Evolutionary conservation across 2,888 invertebrate genomes (phyloP), one percentile per base, ranked within the genome.

Genomic region (Terebella lapidaria): DNA sequence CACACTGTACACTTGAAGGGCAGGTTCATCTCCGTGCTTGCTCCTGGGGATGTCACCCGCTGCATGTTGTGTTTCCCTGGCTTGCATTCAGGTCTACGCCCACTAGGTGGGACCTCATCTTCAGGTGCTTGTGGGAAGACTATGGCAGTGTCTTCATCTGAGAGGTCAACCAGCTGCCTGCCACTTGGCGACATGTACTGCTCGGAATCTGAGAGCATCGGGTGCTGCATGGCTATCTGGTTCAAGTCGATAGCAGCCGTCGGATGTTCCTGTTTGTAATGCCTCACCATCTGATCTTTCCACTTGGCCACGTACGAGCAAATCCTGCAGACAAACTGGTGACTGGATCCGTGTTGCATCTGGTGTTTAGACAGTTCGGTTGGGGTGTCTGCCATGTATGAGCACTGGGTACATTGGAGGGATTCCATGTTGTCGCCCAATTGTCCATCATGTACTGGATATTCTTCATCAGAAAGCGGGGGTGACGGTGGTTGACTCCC

Each of bases 321-420:
- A 3, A 77, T 74, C 69, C 75, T 74, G 62, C 78, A 78, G 18
- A 75, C 70, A 60, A 75, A 75, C 3, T 77, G 78, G 18, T 76
- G 64, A 27, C 74, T 73, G 59, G 75, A 74, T 3, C 77, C 77
- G 65, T 79, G 79, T 5, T 75, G 74, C 20, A 78, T 74, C 30
- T 76, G 77, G 68, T 79, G 79, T 51, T 78, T 75, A 61, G 78
- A 74, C 18, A 79, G 69, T 58, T 79, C 79, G 1, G 78, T 75
- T 10, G 74, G 74, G 74, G 78, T 77, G 54, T 74, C 74, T 4
- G 78, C 78, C 18, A 75, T 71, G 71, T 75, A 79, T 15, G 71
- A 68, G 65, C 79, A 79, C 70, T 75, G 74, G 59, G 73, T 75
- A 62, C 79, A 79, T 67, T 77, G 75, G 46, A 70, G 63, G 56